Evolutionary conservation across 1,140 invertebrate species (phyloP).

Genomic region (Aphis gossypii): DNA sequence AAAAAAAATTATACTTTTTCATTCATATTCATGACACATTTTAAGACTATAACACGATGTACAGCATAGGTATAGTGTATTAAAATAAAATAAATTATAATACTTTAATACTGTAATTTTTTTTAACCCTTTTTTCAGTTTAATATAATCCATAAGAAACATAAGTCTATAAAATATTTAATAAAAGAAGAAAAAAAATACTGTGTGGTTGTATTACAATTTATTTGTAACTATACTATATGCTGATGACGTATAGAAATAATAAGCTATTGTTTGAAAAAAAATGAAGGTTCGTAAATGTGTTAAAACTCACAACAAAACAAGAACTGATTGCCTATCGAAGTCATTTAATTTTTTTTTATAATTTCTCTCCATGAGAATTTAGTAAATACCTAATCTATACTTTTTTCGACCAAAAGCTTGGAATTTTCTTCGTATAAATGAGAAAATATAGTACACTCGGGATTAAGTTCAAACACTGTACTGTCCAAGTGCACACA

Average conservation of each 20-base stretch:
- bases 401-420: neutral
- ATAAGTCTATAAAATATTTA: too few species aligned
- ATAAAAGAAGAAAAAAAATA: too few species aligned
- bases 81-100: too few species aligned
- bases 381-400: neutral
- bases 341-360: neutral
- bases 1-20: neutral
- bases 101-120: too few species aligned
- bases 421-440: slow-evolving; percentile 7
- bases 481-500: neutral
- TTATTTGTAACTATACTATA: too few species aligned
- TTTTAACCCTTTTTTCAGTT: too few species aligned
- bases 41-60: neutral
- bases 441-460: slow-evolving; percentile 45
- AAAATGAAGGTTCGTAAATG: neutral
- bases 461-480: slow-evolving; percentile 16
- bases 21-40: neutral
- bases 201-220: too few species aligned
- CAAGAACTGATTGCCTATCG: neutral
- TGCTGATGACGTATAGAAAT: neutral
- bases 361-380: neutral
- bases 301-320: neutral
- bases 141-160: too few species aligned
- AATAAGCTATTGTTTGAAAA: neutral
- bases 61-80: too few species aligned